Conservation (phyloP, 2,113 vertebrate species). For the Mesocricetus auratus region DNA sequence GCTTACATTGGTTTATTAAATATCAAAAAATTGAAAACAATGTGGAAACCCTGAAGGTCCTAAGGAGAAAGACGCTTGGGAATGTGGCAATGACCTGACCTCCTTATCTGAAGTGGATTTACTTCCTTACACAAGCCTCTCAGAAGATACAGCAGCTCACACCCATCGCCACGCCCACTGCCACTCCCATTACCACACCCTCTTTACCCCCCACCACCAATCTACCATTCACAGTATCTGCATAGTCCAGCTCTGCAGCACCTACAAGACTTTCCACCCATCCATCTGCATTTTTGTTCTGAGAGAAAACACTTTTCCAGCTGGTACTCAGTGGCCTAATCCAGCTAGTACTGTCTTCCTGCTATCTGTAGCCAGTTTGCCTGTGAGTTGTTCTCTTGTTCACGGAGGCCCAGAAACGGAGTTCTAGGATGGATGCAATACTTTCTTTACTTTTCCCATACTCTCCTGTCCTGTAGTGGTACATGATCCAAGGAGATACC, state of each 20-base stretch:
- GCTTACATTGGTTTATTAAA: background rate
- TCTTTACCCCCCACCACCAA: background rate
- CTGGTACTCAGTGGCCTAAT: too few species aligned
- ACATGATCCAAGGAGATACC: background rate
- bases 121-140: background rate
- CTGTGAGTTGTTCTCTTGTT: background rate
- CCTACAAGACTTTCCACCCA: background rate
- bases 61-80: background rate
- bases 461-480: background rate
- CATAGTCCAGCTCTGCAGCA: too few species aligned
- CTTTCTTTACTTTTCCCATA: background rate
- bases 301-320: background rate
- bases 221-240: too few species aligned
- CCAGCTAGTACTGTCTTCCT: background rate
- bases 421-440: background rate
- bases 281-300: background rate
- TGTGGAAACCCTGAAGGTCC: background rate
- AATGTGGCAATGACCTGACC: background rate
- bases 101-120: background rate
- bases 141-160: background rate
- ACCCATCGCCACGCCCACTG: background rate
- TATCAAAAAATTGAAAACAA: background rate
- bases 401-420: too few species aligned
- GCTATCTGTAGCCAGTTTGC: background rate
- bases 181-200: too few species aligned